A percentile compares a stretch with the other conserved stretches of the same genome.
phyloP scores from a whole-genome alignment of 2,113 vertebrate species.

The Gallinago media region DNA sequence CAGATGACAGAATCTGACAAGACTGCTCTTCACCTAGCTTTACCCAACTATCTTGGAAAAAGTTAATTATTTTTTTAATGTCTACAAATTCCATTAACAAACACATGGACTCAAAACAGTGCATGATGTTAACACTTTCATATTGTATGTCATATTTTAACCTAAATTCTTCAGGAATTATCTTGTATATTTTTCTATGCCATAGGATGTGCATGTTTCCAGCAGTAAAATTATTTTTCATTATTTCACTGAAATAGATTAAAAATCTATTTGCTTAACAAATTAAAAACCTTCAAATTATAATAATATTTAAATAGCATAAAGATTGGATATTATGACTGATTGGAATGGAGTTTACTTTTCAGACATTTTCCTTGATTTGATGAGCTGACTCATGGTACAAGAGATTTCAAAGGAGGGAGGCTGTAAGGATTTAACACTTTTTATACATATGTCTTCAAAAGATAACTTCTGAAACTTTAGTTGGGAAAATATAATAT shows the following conservation, averaged over 20 bases:
- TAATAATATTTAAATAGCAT: background rate
- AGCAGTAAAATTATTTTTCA: background rate
- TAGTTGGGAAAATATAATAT: background rate
- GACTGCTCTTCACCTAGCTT: background rate
- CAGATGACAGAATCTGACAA: background rate
- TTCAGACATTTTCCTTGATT: background rate
- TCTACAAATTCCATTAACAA: background rate
- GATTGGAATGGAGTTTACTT: background rate
- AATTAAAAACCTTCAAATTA: background rate
- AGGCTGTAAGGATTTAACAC: background rate
- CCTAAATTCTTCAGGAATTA: background rate
- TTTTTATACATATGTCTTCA: background rate
- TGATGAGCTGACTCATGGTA: background rate
- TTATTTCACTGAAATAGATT: background rate
- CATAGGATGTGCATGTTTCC: background rate
- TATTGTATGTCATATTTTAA: background rate
- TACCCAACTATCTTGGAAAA: background rate
- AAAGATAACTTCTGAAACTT: background rate
- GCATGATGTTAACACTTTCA: background rate
- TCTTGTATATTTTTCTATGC: background rate
- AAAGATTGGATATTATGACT: background rate
- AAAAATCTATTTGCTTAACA: background rate
- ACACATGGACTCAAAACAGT: background rate
- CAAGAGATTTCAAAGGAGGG: background rate
- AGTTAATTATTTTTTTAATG: background rate